phyloP scores from a whole-genome alignment of 2,797 vertebrate genomes.

The Malacoctenus gilli region DNA sequence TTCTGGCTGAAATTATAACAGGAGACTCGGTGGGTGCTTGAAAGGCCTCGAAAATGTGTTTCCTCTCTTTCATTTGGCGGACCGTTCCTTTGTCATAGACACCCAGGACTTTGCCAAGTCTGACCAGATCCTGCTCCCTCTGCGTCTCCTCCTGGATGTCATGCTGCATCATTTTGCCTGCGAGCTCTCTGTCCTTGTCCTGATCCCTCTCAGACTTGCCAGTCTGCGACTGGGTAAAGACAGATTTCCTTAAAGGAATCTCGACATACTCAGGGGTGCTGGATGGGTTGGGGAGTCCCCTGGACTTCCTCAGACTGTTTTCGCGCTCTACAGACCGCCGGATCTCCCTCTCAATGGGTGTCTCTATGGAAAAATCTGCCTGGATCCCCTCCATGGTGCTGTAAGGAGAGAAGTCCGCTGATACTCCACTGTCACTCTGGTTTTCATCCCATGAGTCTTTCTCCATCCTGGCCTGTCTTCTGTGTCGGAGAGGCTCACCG shows the following conservation, averaged over 20 bases:
- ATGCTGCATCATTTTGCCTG: conserved; percentile 88
- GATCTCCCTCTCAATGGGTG: conserved; percentile 94
- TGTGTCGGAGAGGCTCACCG: conserved; percentile 14
- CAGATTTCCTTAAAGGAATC: conserved; percentile 78
- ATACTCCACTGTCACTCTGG: conserved; percentile 83
- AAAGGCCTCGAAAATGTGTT: conserved; percentile 84
- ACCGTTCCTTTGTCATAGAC: conserved; percentile 81
- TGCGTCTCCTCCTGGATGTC: conserved; percentile 84
- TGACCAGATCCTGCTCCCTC: conserved; percentile 85
- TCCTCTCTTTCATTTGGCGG: conserved; percentile 83
- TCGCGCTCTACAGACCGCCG: conserved; percentile 86
- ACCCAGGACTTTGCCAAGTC: conserved; percentile 78
- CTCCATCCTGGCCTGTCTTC: conserved; percentile 69
- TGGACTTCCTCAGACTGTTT: conserved; percentile 86
- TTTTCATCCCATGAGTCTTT: conserved; percentile 74
- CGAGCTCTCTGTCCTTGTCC: conserved; percentile 82
- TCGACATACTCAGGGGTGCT: conserved; percentile 85
- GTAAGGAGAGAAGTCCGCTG: conserved; percentile 77
- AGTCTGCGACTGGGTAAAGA: conserved; percentile 64
- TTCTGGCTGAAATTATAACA: conserved; percentile 11
- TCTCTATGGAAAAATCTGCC: conserved; percentile 75
- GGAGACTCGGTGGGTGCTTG: conserved; percentile 63
- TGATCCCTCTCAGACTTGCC: conserved; percentile 64
- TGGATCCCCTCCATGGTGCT: conserved; percentile 60
- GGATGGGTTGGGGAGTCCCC: conserved; percentile 80